Evolutionary conservation across 2,888 invertebrate species (phyloP), one percentile per base, ranked within the genome.

Genomic region (Anodontia alba): DNA sequence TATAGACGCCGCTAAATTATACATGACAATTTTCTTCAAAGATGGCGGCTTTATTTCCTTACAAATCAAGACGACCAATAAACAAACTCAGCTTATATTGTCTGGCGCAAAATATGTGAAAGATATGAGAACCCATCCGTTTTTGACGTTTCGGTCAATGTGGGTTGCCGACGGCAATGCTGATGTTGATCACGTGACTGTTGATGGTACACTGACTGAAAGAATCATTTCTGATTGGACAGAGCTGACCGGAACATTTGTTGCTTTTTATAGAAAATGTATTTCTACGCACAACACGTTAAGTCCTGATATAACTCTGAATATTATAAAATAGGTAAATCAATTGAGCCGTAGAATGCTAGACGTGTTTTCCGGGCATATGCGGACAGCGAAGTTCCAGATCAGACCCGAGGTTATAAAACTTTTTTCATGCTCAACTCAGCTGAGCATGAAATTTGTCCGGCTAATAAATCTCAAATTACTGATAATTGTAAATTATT

Each of bases 111-210:
- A 51, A 0, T 83, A 76, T 46, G 54, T 33, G 33, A 36, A 38
- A n/a, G 36, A 62, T 43, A 17, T 51, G 1, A 66, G 42, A 17
- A n/a, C 43, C 3, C 78, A 51, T 57, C 90, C 90, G 29, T 84
- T 90, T 42, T 78, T 88, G 8, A 86, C 87, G 20, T 89, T 90
- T 49, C 78, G 87, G 36, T 90, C 90, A 0, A 89, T 88, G 89
- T 89, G 86, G 86, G 86, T 90, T 12, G 69, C 76, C 26, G 86
- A 90, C 62, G 90, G 89, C 0, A 89, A 88, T 73, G 80, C 86
- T 26, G 88, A 89, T 71, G 89, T 89, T 7, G 90, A 90, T 72
- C 90, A 89, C 73, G 77, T 90, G 54, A 87, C 83, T 23, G 83
- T 83, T 0, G 87, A 88, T 38, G 88, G 88, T 0, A 78, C 76